Conservation (phyloP, 1,140 invertebrate genomes). For the Ladona fulva region DNA sequence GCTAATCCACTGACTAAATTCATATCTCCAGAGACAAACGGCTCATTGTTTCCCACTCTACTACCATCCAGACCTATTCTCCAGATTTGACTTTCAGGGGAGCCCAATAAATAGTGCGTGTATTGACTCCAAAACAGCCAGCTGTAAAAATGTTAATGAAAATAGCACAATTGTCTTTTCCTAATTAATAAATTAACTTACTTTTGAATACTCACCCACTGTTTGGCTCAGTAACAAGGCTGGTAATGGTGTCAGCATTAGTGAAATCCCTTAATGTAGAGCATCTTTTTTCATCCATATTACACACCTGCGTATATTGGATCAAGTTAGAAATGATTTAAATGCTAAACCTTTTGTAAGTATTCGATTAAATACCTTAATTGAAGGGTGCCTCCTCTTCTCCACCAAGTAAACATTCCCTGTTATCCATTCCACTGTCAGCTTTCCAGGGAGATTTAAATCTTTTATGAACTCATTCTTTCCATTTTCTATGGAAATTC, state of each 20-base stretch:
- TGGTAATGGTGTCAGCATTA: not conserved
- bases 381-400: not conserved
- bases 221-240: not conserved
- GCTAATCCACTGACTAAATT: constrained; percentile 45
- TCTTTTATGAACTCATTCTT: not conserved
- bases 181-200: not conserved
- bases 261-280: not conserved
- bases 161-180: not conserved
- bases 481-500: not conserved
- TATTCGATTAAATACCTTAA: not conserved
- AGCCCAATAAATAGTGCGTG: not conserved
- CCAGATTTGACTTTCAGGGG: not conserved
- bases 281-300: not conserved
- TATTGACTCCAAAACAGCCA: not conserved
- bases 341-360: not conserved
- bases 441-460: not conserved
- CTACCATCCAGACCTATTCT: not conserved
- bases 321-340: not conserved
- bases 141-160: not conserved
- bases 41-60: not conserved
- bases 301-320: not conserved
- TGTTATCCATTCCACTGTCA: not conserved
- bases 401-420: not conserved
- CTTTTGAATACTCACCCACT: not conserved
- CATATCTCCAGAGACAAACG: not conserved